Conservation (phyloP, 2,888 invertebrate genomes). For the Eristalis tenax region DNA sequence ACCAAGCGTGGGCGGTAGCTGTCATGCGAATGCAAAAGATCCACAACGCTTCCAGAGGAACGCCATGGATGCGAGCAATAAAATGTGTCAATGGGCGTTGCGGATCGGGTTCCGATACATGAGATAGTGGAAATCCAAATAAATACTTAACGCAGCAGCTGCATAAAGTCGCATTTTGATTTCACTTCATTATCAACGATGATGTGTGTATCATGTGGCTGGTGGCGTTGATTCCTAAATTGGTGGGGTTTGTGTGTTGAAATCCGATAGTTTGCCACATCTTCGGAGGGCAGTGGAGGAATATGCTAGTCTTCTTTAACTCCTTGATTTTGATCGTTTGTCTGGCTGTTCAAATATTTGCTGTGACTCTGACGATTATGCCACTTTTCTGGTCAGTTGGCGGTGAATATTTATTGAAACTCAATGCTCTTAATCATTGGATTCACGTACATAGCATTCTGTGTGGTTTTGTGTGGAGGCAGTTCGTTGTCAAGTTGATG, state of each 20-base stretch:
- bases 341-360: no score
- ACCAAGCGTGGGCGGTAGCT: constrained; percentile 5
- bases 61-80: not conserved
- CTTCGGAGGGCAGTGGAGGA: no score
- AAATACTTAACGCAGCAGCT: not conserved
- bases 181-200: not conserved
- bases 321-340: no score
- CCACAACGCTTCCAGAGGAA: not conserved
- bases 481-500: no score
- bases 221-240: not conserved
- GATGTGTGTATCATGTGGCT: not conserved
- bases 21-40: not conserved
- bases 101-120: constrained; percentile 4
- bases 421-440: no score
- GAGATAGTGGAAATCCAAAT: constrained; percentile 1
- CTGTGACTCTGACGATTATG: no score
- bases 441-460: no score
- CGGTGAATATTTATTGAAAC: no score
- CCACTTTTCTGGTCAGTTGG: no score
- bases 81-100: constrained; percentile 2
- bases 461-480: no score
- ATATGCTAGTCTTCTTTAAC: no score
- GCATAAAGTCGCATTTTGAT: not conserved
- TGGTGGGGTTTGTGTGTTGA: not conserved
- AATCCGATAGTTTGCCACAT: not conserved